Conservation (phyloP, 2,888 invertebrate genomes). For the Acanthosepion lycidas region DNA sequence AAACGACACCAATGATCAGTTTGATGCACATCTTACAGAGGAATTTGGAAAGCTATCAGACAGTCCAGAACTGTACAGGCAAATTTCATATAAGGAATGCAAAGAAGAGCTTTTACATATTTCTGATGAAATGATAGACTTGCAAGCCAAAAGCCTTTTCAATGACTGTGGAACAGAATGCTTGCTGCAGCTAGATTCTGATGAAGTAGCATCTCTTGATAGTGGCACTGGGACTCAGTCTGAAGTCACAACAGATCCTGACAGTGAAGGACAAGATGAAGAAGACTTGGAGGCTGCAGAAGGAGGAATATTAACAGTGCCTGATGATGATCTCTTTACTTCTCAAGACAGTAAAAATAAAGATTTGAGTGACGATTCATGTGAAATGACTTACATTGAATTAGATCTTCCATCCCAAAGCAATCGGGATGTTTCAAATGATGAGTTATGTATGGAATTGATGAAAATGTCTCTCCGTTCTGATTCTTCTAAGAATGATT, state of each 20-base stretch:
- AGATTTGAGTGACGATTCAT: not conserved
- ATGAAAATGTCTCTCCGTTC: not conserved
- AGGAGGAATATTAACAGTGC: not conserved
- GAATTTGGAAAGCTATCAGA: not conserved
- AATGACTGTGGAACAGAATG: not conserved
- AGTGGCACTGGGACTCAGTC: not conserved
- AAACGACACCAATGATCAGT: not conserved
- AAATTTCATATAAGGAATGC: not conserved
- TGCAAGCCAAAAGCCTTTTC: not conserved
- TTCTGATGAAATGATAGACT: not conserved
- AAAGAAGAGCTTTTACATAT: not conserved
- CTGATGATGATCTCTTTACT: not conserved
- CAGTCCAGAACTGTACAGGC: not conserved
- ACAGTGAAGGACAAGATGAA: not conserved
- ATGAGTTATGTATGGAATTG: not conserved
- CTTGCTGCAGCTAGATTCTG: not conserved
- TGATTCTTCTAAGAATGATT: not conserved
- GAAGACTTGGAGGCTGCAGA: not conserved
- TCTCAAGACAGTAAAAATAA: no score
- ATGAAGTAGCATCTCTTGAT: not conserved
- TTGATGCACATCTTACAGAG: not conserved
- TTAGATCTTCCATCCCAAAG: not conserved
- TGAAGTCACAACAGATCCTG: not conserved
- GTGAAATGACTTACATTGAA: not conserved
- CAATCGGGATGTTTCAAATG: not conserved